These are phyloP conservation scores for Cryptoleucopteryx plumbea DNA, from an alignment of 2,113 vertebrate species.

Conservation along the genomic window DNA sequence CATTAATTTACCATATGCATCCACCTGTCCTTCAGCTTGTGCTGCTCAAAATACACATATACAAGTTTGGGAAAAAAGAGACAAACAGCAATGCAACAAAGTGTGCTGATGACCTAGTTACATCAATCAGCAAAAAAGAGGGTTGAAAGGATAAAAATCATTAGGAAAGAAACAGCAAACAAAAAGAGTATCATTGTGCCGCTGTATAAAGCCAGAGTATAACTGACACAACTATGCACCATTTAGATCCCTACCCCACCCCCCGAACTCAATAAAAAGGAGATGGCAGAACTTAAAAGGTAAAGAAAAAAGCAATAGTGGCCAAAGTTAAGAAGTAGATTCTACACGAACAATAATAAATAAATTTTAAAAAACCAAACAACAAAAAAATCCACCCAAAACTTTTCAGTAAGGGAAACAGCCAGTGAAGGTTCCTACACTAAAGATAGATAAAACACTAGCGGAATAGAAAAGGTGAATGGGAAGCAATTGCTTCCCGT, in stretches of 20 bases:
- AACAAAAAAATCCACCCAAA: neutral
- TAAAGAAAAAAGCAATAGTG: neutral
- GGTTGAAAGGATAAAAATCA: neutral
- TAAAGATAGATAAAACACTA: neutral
- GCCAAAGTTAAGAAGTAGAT: neutral
- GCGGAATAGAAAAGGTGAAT: neutral
- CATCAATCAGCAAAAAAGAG: neutral
- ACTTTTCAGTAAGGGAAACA: neutral
- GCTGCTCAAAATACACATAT: neutral
- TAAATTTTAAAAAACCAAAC: too few species aligned
- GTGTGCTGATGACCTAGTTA: neutral
- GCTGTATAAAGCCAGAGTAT: neutral
- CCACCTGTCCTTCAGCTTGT: neutral
- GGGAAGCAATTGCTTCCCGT: neutral
- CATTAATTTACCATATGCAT: neutral
- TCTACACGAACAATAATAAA: neutral
- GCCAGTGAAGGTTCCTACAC: neutral
- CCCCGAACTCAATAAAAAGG: neutral
- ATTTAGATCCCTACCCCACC: neutral
- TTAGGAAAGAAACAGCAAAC: neutral
- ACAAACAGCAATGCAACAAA: neutral
- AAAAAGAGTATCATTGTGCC: neutral
- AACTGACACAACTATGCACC: neutral
- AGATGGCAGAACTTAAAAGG: neutral
- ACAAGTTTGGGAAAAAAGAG: neutral